phyloP scores from a whole-genome alignment of 2,113 vertebrate species.

The Nothoprocta pentlandii region DNA sequence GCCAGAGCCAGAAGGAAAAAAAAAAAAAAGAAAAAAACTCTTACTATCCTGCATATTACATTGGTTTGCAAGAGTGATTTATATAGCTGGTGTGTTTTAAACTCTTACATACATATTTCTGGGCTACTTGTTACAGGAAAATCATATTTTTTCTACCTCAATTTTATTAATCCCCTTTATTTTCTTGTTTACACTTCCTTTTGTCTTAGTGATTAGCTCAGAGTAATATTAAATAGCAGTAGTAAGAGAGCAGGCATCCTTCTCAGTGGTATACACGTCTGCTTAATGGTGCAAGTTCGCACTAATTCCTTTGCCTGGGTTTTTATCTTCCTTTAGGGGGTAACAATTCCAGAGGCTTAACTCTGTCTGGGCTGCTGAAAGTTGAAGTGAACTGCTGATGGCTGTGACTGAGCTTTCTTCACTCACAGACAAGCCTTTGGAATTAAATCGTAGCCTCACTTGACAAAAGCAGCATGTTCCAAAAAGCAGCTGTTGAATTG shows the following conservation, averaged over 20 bases:
- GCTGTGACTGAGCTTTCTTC: constrained; percentile 9
- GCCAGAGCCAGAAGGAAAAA: background rate
- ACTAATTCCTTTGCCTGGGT: constrained; percentile 22
- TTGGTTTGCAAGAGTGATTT: background rate
- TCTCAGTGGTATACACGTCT: background rate
- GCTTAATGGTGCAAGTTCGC: constrained; percentile 46
- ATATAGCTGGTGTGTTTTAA: background rate
- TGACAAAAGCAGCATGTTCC: background rate
- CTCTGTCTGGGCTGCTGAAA: constrained; percentile 51
- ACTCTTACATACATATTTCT: background rate
- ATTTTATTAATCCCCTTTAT: background rate
- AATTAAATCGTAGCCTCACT: constrained; percentile 18
- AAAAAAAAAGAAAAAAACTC: background rate
- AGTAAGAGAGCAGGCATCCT: constrained; percentile 11
- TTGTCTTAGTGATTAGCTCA: constrained; percentile 25
- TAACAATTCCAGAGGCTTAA: constrained; percentile 61
- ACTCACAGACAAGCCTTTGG: constrained; percentile 13
- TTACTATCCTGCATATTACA: background rate
- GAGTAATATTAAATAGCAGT: background rate
- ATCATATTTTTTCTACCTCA: background rate
- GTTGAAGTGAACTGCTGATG: constrained; percentile 40
- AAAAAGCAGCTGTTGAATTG: constrained; percentile 8
- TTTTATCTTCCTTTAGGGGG: constrained; percentile 68
- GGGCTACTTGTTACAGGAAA: background rate
- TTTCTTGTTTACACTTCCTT: constrained; percentile 13